Evolutionary conservation across 1,140 invertebrate genomes (phyloP), one percentile per base, ranked within the genome.

Genomic region (Scaptomyza pallida): DNA sequence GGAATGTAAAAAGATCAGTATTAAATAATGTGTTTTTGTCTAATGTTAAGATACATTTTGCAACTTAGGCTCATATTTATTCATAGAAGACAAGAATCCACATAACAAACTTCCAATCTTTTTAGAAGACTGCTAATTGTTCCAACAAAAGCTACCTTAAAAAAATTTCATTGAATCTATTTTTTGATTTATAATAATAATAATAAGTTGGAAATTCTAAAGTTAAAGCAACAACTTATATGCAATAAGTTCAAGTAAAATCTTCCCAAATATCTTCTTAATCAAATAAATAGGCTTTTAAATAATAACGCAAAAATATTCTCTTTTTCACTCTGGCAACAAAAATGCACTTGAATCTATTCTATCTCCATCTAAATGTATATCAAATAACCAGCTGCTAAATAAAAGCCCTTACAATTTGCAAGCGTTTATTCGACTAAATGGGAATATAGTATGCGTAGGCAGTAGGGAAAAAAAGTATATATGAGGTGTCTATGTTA

Each of bases 391-490:
- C 19, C 35, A 57, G 21, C 16, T 12, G 30, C 19, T 9, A 56
- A 45, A 48, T 40, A 48, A 65, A 65, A 19, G 23, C 15, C 43
- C 55, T 12, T 21, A 26, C 43, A 48, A 59, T 37, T 48, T 45
- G 26, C 41, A 59, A 15, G 16, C 30, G 40, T 40, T 64, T 54
- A 64, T 23, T 19, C 5, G 19, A 16, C 15, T 16, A 26, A 6
- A 13, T 12, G 6, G 15, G 23, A 35, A 23, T 30, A 21, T 30
- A 21, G 13, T 17, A 10, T 37, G 26, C 8, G 56, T 30, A 50
- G 45, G 26, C 26, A 65, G n/a, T 40, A 55, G 44, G 17, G 51
- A 44, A 37, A 47, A 56, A 43, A 35, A 12, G n/a, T 23, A 8
- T 45, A 50, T 23, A 19, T 9, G 51, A 23, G 9, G 13, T 15